A percentile compares a stretch with the other conserved stretches of the same genome.
Conservation (phyloP, 2,797 vertebrate species). For the Acomys russatus region DNA sequence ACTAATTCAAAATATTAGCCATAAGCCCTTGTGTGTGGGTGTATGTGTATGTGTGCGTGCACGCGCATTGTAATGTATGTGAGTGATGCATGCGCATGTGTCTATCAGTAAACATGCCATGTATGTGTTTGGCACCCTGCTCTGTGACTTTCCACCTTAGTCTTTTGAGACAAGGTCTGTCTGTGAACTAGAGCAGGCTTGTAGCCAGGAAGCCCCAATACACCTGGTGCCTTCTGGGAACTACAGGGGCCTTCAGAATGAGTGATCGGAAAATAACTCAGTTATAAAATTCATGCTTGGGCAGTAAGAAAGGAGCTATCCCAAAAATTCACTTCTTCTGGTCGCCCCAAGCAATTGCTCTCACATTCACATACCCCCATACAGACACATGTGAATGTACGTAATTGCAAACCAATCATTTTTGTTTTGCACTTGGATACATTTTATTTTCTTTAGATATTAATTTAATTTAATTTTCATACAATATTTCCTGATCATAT, state of each 20-base stretch:
- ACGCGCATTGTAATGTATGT: background rate
- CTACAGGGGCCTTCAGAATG: background rate
- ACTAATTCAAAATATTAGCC: background rate
- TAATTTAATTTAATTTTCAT: too few relatives aligned
- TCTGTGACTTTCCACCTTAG: background rate
- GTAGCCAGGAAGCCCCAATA: too few relatives aligned
- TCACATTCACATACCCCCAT: background rate
- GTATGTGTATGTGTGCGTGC: background rate
- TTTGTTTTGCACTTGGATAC: background rate
- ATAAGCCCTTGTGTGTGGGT: background rate
- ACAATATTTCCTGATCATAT: too few relatives aligned
- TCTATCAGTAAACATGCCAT: background rate
- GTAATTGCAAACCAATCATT: background rate
- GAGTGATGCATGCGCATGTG: background rate
- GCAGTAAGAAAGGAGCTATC: too few relatives aligned
- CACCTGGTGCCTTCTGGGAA: background rate
- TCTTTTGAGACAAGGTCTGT: too few relatives aligned
- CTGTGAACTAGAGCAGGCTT: background rate
- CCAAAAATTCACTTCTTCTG: too few relatives aligned
- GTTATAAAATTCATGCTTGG: background rate
- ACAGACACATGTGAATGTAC: background rate
- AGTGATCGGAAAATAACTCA: background rate
- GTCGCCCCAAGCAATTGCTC: background rate
- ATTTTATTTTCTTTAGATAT: background rate
- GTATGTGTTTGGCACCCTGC: background rate